A percentile compares a stretch with the other conserved stretches of the same genome.
Evolutionary conservation across 2,888 invertebrate genomes (phyloP).

Genomic region (Nymphalis urticae): DNA sequence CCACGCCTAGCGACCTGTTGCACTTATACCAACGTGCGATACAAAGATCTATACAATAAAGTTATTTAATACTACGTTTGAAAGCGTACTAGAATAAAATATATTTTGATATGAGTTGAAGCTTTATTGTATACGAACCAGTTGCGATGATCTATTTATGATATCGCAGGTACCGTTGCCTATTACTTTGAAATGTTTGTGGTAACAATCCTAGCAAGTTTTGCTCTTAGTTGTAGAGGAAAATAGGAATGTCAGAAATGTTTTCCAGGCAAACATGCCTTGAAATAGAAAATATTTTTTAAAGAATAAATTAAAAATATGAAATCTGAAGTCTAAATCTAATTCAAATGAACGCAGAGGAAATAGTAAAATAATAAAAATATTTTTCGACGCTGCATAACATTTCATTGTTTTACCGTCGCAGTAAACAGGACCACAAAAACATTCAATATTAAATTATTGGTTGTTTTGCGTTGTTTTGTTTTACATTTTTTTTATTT

Average conservation of each 20-base stretch:
- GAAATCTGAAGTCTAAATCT: no score
- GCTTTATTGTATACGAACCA: no score
- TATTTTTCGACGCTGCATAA: conserved; percentile 9
- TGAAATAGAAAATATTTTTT: no score
- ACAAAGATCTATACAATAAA: neutral
- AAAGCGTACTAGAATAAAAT: neutral
- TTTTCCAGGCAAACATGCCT: no score
- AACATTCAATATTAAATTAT: conserved; percentile 8
- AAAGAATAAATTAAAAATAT: no score
- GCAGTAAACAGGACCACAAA: conserved; percentile 10
- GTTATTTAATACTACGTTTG: neutral
- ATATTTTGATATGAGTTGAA: neutral
- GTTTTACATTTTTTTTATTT: neutral
- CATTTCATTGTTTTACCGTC: conserved; percentile 20
- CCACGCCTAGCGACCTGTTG: conserved; percentile 33
- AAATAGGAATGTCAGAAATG: no score
- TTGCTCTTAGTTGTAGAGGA: no score
- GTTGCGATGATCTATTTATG: no score
- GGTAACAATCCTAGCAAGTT: no score
- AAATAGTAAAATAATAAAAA: neutral
- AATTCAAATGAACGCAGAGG: no score
- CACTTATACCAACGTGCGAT: conserved; percentile 18
- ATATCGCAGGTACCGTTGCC: no score
- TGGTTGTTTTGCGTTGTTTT: neutral
- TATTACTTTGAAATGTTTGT: no score